Percentiles rank a stretch among this genome's conserved stretches.
Conservation (phyloP, 2,797 vertebrate genomes). For the Fratercula arctica region DNA sequence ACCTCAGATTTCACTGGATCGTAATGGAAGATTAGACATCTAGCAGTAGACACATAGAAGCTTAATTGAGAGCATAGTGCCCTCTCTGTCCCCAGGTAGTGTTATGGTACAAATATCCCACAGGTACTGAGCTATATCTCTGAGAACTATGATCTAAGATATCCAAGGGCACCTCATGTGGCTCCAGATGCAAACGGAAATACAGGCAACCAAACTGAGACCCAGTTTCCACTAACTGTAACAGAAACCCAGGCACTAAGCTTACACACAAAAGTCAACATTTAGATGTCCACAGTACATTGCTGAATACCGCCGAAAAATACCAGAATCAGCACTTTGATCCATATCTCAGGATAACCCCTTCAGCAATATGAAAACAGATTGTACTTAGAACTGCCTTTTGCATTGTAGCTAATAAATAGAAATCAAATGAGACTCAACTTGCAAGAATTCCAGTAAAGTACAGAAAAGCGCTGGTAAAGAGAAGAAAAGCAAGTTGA, state of each 20-base stretch:
- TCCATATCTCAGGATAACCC: neutral
- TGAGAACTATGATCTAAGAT: neutral
- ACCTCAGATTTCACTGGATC: neutral
- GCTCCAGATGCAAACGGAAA: neutral
- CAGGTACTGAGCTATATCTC: neutral
- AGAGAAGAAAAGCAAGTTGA: neutral
- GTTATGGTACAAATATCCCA: neutral
- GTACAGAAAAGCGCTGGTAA: neutral
- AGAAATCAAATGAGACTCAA: neutral
- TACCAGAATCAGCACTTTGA: neutral
- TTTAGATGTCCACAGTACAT: neutral
- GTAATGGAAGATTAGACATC: neutral
- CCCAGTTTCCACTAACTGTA: accelerated
- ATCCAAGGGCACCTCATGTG: neutral
- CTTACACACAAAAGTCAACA: neutral
- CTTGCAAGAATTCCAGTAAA: neutral
- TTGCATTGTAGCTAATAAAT: neutral
- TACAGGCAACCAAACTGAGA: neutral
- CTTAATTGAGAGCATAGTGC: neutral
- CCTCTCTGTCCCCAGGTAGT: neutral
- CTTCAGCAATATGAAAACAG: neutral
- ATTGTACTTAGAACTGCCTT: neutral
- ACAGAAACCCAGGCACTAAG: neutral
- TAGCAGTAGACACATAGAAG: neutral
- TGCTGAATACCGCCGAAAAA: neutral